These are phyloP conservation scores for Caenorhabditis japonica DNA, from an alignment of 2,888 invertebrate genomes.

Conservation along the genomic window DNA sequence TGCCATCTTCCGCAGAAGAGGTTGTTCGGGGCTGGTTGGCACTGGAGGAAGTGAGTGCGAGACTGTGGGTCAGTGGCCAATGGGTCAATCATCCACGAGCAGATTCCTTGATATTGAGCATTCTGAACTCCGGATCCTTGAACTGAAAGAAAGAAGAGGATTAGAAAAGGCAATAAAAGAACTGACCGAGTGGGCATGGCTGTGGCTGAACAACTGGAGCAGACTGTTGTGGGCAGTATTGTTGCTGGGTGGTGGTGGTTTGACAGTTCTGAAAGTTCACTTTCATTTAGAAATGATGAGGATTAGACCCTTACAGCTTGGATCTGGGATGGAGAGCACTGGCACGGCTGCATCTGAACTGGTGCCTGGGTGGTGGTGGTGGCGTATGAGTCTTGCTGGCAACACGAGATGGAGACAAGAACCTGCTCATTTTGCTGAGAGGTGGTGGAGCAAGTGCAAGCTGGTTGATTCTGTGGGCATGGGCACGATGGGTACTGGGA, in stretches of 20 bases:
- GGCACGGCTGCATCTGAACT: constrained; percentile 49
- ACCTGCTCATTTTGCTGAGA: constrained; percentile 63
- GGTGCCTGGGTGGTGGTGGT: constrained; percentile 53
- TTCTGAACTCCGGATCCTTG: constrained; percentile 72
- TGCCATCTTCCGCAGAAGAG: constrained; percentile 76
- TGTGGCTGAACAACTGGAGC: constrained; percentile 73
- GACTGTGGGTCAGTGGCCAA: constrained; percentile 74
- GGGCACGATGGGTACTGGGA: constrained; percentile 68
- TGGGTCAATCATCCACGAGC: constrained; percentile 78
- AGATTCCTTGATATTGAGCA: constrained; percentile 76
- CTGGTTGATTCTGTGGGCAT: constrained; percentile 67
- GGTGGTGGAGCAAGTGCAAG: constrained; percentile 64
- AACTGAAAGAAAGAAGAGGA: constrained; percentile 51
- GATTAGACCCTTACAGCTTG: constrained; percentile 17
- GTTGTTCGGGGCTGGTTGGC: constrained; percentile 76
- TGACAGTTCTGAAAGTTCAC: constrained; percentile 66
- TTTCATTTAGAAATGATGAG: neutral
- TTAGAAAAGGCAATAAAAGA: neutral
- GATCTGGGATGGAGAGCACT: constrained; percentile 51
- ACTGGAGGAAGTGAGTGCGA: constrained; percentile 71
- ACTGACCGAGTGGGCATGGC: constrained; percentile 73
- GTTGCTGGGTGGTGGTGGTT: constrained; percentile 75
- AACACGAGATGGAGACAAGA: constrained; percentile 65
- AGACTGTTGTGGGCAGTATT: constrained; percentile 73
- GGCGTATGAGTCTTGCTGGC: constrained; percentile 58